Base-by-base conservation (phyloP, 2,888 invertebrate species). In the Nomada flava region DNA sequence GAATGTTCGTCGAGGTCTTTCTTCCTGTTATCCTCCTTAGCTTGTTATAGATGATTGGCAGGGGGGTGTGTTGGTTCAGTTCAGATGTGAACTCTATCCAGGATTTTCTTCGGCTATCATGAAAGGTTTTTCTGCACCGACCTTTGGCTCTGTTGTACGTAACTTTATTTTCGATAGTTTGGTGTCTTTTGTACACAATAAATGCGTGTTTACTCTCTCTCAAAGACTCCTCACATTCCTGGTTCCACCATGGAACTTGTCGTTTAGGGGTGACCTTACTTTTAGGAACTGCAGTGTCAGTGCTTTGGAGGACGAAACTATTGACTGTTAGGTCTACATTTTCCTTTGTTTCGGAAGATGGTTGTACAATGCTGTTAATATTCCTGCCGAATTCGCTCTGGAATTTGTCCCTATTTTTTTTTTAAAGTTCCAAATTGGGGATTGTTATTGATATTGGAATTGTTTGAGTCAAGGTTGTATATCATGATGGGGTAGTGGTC, bases 401-500 rank as follows among this genome's bases (percentile, higher is more conserved):
- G 18, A 65, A 85, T 1, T 55, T 29, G 13, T 4, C n/a, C 86
- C 84, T 20, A 88, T 36, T 89, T 44, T 10, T 59, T 79, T 68
- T 20, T 84, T 47, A 2, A 82, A 62, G 64, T 75, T 88, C 85
- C 83, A 89, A 0, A 76, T 85, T 2, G 62, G 52, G 42, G 15
- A n/a, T 10, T 0, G 1, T 18, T 0, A 10, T 29, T 7, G 1
- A 7, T 55, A 4, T 26, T 26, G 3, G 13, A 18, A 15, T 18
- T 29, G 57, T 26, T 2, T 0, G 11, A 0, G 36, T 42, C 42
- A 23, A 13, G 2, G 0, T 60, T 2, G 15, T 70, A 18, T 7
- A 88, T 84, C 29, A 60, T 29, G 18, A 87, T 75, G 0, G 86
- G 88, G 44, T 79, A 86, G 23, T 88, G 86, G 50, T 89, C 86